Base-by-base conservation (phyloP, 2,888 invertebrate species). In the Drosophila kambysellisi region DNA sequence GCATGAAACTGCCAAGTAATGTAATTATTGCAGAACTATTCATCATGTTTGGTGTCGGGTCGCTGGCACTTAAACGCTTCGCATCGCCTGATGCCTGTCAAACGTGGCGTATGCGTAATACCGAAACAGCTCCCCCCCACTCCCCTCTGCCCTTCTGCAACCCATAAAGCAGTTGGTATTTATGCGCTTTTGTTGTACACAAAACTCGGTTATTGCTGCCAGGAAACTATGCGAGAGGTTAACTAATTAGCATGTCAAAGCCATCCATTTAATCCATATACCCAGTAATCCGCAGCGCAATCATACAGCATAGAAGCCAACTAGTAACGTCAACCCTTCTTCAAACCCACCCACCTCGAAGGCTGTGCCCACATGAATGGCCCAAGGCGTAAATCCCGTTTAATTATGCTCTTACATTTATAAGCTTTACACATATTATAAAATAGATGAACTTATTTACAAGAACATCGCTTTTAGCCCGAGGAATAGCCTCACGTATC, bases 201-300 rank as follows among this genome's bases (percentile, higher is more conserved):
- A 53, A 39, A 39, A 53, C 43, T 50, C 50, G 56, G 53, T 33
- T 67, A 62, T 62, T 52, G 48, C 32, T 77, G 37, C 6, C 48
- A 46, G 60, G 37, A 50, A 69, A 58, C 81, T 69, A 66, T 70
- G 69, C 67, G 70, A 74, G 63, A 78, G 85, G 78, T 82, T 82
- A 89, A 82, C 88, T 87, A 85, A 85, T 85, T 89, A 89, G 76
- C 85, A 85, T 89, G 85, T 89, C 85, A 89, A 89, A 85, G 88
- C 75, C 89, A 89, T 84, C 80, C 74, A 84, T 84, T 84, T 85
- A 66, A 65, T n/a, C n/a, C 75, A 70, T 53, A 56, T 70, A 64
- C 66, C 64, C 69, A 57, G 64, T 65, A 73, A 67, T 64, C 54
- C 70, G 73, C 67, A 56, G 52, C 57, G 61, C 61, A 65, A 79